Evolutionary conservation across 2,888 invertebrate species (phyloP).

Genomic region (Cephus pulcher): DNA sequence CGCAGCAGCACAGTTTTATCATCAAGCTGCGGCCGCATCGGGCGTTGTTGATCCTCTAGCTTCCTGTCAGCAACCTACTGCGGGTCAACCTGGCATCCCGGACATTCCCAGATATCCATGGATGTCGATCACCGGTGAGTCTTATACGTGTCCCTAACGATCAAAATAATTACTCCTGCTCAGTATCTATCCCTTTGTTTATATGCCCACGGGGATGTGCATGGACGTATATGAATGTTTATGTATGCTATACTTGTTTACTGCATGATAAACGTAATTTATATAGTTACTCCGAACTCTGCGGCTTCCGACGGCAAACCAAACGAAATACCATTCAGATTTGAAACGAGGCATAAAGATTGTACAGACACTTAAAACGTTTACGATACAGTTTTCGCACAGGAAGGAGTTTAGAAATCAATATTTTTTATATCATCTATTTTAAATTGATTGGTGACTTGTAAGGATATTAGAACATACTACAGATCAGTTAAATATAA

Average conservation of each 20-base stretch:
- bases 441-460: background rate
- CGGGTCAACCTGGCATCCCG: conserved; percentile 85
- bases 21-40: conserved; percentile 82
- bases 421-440: background rate
- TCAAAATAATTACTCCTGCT: background rate
- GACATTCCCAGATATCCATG: conserved; percentile 95
- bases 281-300: background rate
- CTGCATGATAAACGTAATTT: background rate
- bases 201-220: background rate
- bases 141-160: conserved; percentile 2
- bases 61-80: conserved; percentile 81
- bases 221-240: background rate
- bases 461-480: background rate
- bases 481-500: background rate
- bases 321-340: background rate
- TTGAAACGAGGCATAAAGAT: background rate
- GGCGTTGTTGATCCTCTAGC: conserved; percentile 87
- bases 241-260: background rate
- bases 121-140: conserved; percentile 97
- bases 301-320: background rate
- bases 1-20: conserved; percentile 87
- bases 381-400: background rate
- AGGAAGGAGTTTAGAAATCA: background rate
- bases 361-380: background rate
- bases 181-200: background rate